Evolutionary conservation across 1,140 invertebrate species (phyloP).

Genomic region (Galendromus occidentalis): DNA sequence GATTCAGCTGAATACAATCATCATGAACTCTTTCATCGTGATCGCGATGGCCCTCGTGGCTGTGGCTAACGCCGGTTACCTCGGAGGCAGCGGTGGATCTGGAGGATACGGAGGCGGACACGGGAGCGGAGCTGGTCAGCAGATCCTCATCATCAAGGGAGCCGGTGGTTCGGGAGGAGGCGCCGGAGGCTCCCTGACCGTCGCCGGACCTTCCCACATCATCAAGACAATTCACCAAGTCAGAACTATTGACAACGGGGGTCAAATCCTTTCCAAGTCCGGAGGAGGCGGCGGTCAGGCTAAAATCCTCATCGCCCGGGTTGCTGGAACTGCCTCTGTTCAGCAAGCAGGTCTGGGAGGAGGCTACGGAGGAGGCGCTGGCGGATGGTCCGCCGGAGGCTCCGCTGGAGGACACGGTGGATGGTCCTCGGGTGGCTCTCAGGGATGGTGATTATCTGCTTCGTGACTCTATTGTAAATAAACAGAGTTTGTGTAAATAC

Average conservation of each 20-base stretch:
- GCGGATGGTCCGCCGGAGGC: not conserved
- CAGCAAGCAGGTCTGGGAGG: not conserved
- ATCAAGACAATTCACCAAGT: not conserved
- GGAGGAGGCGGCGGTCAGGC: not conserved
- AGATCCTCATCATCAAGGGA: constrained; percentile 1
- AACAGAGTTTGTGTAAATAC: too few species aligned
- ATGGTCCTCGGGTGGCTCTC: not conserved
- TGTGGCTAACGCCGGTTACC: not conserved
- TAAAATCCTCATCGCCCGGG: not conserved
- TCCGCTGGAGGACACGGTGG: not conserved
- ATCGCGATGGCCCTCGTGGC: not conserved
- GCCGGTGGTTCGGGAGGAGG: not conserved
- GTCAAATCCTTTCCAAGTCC: not conserved
- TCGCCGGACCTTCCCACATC: not conserved
- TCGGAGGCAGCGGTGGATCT: not conserved
- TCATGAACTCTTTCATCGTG: not conserved
- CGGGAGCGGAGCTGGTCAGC: not conserved
- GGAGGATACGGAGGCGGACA: not conserved
- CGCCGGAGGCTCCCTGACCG: not conserved
- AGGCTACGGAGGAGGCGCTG: not conserved
- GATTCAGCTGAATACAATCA: not conserved
- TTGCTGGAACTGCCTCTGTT: not conserved
- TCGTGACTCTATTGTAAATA: too few species aligned
- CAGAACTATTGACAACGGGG: not conserved
- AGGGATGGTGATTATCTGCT: too few species aligned